Evolutionary conservation across 2,888 invertebrate species (phyloP).

Genomic region (Eustalomyia histrio): DNA sequence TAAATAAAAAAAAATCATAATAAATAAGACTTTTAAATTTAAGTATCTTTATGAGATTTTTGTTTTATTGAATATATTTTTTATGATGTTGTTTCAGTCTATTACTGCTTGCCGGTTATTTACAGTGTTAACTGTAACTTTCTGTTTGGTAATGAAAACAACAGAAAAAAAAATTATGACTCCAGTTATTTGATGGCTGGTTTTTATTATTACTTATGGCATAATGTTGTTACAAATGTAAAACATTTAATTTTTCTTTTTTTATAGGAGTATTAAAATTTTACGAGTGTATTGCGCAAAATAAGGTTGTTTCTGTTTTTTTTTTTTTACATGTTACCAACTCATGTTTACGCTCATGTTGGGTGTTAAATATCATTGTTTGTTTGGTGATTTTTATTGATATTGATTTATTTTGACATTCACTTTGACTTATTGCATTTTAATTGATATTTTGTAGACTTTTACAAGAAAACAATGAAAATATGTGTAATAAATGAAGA

Average conservation of each 20-base stretch:
- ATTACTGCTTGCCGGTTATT: slow-evolving; percentile 11
- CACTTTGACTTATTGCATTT: slow-evolving; percentile 57
- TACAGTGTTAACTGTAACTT: slow-evolving; percentile 18
- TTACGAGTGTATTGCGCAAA: not conserved
- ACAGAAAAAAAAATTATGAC: slow-evolving; percentile 42
- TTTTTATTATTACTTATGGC: slow-evolving; percentile 56
- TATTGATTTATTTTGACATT: slow-evolving; percentile 60
- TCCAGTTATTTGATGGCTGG: slow-evolving; percentile 52
- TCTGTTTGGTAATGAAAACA: slow-evolving; percentile 57
- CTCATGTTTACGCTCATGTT: slow-evolving; percentile 43
- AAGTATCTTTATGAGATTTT: slow-evolving; percentile 12
- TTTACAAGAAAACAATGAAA: too few species aligned
- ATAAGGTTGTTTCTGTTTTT: too few species aligned
- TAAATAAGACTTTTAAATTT: slow-evolving; percentile 19
- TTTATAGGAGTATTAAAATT: not conserved
- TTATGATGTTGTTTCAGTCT: slow-evolving; percentile 44
- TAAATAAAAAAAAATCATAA: not conserved
- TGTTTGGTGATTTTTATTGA: slow-evolving; percentile 38
- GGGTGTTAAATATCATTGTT: slow-evolving; percentile 45
- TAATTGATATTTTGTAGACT: slow-evolving; percentile 23
- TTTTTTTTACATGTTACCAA: slow-evolving; percentile 14
- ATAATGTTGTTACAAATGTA: slow-evolving; percentile 41
- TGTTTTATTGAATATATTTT: slow-evolving; percentile 21
- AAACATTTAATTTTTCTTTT: slow-evolving; percentile 31
- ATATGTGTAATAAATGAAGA: not conserved